phyloP scores from a whole-genome alignment of 2,888 invertebrate genomes.

The Archips xylosteana region DNA sequence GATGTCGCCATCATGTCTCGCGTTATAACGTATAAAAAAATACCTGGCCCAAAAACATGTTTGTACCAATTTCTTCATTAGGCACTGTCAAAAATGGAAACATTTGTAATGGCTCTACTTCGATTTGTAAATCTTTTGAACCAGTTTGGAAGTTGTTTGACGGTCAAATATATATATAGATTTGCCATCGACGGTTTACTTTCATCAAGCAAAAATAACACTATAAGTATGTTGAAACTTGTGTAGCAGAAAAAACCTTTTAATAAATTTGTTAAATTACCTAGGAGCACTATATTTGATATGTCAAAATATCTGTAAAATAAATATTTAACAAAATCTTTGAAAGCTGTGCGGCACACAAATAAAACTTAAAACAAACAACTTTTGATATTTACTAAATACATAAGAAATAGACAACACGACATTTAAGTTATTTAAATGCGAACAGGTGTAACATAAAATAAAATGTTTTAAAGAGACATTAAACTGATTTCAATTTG shows the following conservation, averaged over 20 bases:
- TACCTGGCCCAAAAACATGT: slow-evolving; percentile 18
- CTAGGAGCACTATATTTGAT: too few species aligned
- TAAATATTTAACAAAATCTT: too few species aligned
- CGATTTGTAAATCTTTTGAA: slow-evolving; percentile 16
- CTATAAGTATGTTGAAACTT: neutral
- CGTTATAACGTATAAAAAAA: slow-evolving; percentile 16
- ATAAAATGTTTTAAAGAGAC: slow-evolving; percentile 31
- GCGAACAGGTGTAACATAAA: slow-evolving; percentile 36
- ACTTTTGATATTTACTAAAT: neutral
- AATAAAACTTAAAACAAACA: neutral
- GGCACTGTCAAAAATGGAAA: slow-evolving; percentile 32
- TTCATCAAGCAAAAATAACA: neutral
- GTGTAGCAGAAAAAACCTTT: neutral
- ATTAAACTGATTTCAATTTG: slow-evolving; percentile 26
- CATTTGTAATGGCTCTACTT: slow-evolving; percentile 26
- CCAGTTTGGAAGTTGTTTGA: slow-evolving; percentile 18
- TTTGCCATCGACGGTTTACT: neutral
- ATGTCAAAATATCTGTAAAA: too few species aligned
- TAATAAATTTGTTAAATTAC: too few species aligned
- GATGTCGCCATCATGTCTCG: slow-evolving; percentile 44
- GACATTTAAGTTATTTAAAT: slow-evolving; percentile 30
- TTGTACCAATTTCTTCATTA: slow-evolving; percentile 34
- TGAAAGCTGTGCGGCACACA: neutral
- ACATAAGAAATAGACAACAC: neutral
- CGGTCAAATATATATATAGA: neutral